A percentile compares a stretch with the other conserved stretches of the same genome.
phyloP scores from a whole-genome alignment of 1,140 invertebrate genomes.

The Littorina saxatilis region DNA sequence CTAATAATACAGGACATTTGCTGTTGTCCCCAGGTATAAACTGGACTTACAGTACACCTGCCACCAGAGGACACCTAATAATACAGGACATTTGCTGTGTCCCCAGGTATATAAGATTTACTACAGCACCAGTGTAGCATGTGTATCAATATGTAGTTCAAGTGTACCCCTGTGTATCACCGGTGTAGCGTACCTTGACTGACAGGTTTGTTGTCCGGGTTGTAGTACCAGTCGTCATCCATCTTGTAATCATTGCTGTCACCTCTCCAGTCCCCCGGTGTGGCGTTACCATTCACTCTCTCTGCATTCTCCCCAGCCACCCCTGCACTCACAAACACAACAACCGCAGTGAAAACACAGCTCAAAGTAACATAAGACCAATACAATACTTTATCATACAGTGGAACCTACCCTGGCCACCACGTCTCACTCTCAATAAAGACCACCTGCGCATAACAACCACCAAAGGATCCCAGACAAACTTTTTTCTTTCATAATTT shows the following conservation, averaged over 20 bases:
- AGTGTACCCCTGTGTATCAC: background rate
- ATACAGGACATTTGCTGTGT: background rate
- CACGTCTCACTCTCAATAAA: no score
- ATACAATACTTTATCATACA: background rate
- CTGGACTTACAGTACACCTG: background rate
- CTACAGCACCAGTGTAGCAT: background rate
- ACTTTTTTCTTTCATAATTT: no score
- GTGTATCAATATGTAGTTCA: no score
- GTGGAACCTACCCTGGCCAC: no score
- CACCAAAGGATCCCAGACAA: no score
- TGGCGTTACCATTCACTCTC: background rate
- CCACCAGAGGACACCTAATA: background rate
- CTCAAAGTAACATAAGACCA: background rate
- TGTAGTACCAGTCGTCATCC: constrained; percentile 14
- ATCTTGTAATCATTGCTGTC: background rate
- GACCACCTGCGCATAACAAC: no score
- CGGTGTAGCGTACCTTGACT: no score
- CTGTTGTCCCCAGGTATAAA: background rate
- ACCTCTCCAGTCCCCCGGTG: background rate
- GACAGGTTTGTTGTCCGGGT: no score
- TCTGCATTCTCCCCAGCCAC: background rate
- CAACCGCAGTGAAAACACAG: background rate
- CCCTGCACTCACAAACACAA: no score
- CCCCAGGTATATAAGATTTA: background rate
- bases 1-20: no score